A percentile compares a stretch with the other conserved stretches of the same genome.
These are phyloP conservation scores for Pristionchus entomophagus DNA, from an alignment of 2,888 invertebrate genomes.

Conservation along the genomic window DNA sequence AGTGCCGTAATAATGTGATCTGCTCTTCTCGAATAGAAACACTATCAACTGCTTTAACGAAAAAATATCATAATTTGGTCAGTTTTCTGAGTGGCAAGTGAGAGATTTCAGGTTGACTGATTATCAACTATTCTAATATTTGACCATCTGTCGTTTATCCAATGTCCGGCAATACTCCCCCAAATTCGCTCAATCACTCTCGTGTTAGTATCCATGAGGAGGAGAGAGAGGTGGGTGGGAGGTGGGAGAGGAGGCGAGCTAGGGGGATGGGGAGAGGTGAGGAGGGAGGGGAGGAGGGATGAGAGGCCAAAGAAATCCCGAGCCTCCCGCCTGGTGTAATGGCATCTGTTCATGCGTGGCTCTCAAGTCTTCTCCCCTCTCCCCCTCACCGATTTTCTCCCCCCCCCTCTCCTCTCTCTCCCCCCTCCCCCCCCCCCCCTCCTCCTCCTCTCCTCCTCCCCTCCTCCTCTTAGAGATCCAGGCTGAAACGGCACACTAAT, in stretches of 20 bases:
- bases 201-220: slow-evolving; percentile 34
- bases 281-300: background rate
- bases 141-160: too few species aligned
- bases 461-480: background rate
- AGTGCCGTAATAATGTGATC: too few species aligned
- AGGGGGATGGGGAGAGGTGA: background rate
- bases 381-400: background rate
- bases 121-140: too few species aligned
- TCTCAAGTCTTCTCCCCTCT: background rate
- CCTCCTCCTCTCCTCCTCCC: background rate
- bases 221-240: slow-evolving; percentile 1
- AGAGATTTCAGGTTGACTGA: too few species aligned
- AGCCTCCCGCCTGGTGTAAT: slow-evolving; percentile 4
- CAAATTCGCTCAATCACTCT: slow-evolving; percentile 3
- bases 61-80: too few species aligned
- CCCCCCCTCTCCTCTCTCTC: background rate
- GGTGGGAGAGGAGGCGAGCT: background rate
- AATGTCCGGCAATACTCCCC: slow-evolving; percentile 21
- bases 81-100: too few species aligned
- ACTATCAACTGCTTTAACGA: too few species aligned
- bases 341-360: slow-evolving; percentile 44
- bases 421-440: background rate
- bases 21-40: too few species aligned
- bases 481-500: background rate
- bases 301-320: background rate